Evolutionary conservation across 2,888 invertebrate genomes (phyloP).

Genomic region (Drosophila anceps): DNA sequence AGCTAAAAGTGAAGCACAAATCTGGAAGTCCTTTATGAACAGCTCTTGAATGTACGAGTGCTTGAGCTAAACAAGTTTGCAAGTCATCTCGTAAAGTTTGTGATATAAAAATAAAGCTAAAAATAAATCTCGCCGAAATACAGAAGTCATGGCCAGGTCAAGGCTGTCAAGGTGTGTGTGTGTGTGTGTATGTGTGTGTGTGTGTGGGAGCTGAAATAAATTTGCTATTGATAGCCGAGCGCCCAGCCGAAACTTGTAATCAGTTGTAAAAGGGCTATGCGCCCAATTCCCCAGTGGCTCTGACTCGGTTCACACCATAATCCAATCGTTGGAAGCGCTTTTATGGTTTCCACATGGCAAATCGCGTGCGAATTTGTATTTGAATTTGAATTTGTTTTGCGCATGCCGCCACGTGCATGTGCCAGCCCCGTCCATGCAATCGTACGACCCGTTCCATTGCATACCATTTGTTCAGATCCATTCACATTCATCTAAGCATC

Average conservation of each 20-base stretch:
- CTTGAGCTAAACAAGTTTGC: constrained; percentile 44
- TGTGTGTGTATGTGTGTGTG: constrained; percentile 28
- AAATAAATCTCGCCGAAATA: constrained; percentile 53
- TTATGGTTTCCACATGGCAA: constrained; percentile 72
- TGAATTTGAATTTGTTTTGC: constrained; percentile 52
- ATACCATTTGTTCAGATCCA: constrained; percentile 16
- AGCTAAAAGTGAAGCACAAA: constrained; percentile 13
- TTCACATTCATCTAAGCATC: constrained; percentile 28
- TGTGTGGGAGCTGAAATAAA: constrained; percentile 45
- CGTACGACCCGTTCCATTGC: background rate
- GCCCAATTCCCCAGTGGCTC: constrained; percentile 59
- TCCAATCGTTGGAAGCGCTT: constrained; percentile 71
- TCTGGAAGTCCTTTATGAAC: constrained; percentile 7
- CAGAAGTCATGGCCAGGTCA: constrained; percentile 65
- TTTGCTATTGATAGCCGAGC: constrained; percentile 65
- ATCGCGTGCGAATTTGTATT: constrained; percentile 79
- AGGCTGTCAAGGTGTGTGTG: constrained; percentile 46
- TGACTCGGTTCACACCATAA: constrained; percentile 60
- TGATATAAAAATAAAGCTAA: constrained; percentile 57
- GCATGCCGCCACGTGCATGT: constrained; percentile 32
- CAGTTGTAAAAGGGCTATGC: constrained; percentile 65
- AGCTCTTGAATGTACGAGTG: constrained; percentile 35
- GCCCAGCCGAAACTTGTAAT: constrained; percentile 54
- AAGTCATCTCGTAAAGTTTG: constrained; percentile 69
- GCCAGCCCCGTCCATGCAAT: constrained; percentile 7